Conservation (phyloP, 2,113 vertebrate genomes). For the Cygnus atratus region DNA sequence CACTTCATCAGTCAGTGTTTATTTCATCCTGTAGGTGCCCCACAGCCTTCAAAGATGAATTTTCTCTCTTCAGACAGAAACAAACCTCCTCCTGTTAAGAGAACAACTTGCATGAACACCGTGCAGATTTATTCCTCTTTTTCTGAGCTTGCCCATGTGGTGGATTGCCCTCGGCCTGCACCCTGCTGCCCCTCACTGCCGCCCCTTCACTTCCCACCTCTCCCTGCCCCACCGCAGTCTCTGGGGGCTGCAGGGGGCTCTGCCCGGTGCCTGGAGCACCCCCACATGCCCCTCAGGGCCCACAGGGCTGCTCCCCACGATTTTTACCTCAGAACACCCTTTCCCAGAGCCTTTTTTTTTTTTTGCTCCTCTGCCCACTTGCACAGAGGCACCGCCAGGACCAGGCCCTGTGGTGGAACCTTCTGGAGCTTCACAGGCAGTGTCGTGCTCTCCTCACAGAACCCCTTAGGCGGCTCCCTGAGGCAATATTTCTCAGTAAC, state of each 20-base stretch:
- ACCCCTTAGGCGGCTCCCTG: not conserved
- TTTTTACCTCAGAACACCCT: not conserved
- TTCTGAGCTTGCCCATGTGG: not conserved
- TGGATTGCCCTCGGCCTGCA: not conserved
- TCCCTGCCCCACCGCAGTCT: too few relatives aligned
- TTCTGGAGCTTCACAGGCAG: too few relatives aligned
- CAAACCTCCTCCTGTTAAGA: not conserved
- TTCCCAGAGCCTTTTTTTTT: not conserved
- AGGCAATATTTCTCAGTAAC: too few relatives aligned
- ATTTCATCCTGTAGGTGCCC: not conserved
- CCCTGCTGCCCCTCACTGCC: not conserved
- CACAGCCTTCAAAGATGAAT: not conserved
- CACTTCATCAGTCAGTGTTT: not conserved
- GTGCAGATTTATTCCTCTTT: not conserved
- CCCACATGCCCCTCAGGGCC: too few relatives aligned
- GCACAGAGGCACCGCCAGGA: fast-evolving
- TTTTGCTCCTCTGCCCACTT: not conserved
- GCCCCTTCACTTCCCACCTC: not conserved
- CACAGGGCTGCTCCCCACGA: not conserved
- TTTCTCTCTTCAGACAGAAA: not conserved
- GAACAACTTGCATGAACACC: not conserved
- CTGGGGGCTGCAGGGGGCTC: not conserved
- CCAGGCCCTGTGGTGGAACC: not conserved
- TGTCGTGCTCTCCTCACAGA: not conserved
- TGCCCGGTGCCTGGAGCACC: not conserved